phyloP scores from a whole-genome alignment of 2,113 vertebrate species.

The Eurypyga helias region DNA sequence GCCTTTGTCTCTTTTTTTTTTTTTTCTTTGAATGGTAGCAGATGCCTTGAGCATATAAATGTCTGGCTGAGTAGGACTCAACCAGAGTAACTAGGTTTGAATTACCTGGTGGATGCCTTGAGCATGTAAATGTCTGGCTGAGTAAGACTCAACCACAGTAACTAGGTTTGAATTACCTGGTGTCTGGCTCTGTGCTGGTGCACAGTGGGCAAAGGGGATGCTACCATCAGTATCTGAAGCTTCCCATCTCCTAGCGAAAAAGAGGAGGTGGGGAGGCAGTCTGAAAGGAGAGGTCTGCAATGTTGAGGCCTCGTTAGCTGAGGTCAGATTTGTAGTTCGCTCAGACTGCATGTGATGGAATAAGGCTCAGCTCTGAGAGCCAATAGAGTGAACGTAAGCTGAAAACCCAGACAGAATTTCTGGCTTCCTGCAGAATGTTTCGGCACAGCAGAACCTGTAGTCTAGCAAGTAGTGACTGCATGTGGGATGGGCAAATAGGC shows the following conservation, averaged over 20 bases:
- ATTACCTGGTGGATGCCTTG: neutral
- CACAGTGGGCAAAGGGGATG: accelerated
- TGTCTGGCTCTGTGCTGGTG: neutral
- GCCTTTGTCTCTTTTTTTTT: neutral
- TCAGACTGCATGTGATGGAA: neutral
- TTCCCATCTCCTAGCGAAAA: neutral
- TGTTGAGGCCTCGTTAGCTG: neutral
- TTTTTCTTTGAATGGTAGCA: neutral
- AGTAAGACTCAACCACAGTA: neutral
- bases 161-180: neutral
- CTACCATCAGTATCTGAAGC: neutral
- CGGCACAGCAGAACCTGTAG: neutral
- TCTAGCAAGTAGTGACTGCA: neutral
- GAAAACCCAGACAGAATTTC: neutral
- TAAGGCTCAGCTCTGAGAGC: neutral
- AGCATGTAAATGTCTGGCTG: neutral
- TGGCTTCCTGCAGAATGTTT: neutral
- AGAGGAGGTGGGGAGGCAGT: neutral
- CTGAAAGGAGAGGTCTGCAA: neutral
- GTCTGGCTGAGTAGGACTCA: neutral
- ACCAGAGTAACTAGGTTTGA: neutral
- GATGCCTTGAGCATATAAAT: neutral
- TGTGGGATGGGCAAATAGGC: neutral
- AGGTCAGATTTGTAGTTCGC: neutral
- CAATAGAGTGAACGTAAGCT: neutral